phyloP scores from a whole-genome alignment of 2,888 invertebrate species.

The Volucella bombylans region DNA sequence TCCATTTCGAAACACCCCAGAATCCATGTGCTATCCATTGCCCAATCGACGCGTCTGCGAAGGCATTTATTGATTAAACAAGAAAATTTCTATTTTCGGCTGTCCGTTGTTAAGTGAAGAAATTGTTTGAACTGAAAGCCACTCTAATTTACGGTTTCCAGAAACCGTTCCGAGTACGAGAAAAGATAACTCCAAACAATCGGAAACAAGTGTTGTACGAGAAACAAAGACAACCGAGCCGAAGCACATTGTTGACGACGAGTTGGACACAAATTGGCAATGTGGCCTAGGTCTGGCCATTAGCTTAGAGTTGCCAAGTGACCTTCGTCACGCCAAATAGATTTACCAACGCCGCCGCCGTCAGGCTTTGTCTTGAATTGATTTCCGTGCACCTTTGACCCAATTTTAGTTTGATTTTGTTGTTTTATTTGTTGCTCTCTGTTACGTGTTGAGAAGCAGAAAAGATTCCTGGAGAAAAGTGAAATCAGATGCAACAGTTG shows the following conservation, averaged over 20 bases:
- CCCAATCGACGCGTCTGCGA: neutral
- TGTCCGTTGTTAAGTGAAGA: neutral
- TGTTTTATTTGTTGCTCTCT: neutral
- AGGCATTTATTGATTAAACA: conserved; percentile 57
- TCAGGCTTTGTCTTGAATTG: neutral
- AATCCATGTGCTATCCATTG: too few species aligned
- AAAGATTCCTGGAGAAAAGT: conserved; percentile 35
- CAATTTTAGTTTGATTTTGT: neutral
- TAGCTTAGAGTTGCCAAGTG: conserved; percentile 42
- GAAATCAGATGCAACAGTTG: conserved; percentile 55
- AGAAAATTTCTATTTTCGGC: conserved; percentile 48
- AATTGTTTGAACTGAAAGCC: neutral
- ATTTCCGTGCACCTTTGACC: neutral
- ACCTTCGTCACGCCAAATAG: neutral
- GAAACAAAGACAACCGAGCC: neutral
- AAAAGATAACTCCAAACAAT: neutral
- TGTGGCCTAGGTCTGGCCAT: conserved; percentile 47
- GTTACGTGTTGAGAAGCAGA: neutral
- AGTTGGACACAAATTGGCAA: conserved; percentile 6
- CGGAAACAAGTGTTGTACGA: neutral
- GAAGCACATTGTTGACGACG: neutral
- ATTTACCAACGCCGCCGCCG: too few species aligned
- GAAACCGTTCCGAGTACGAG: neutral
- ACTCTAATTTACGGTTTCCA: conserved; percentile 5
- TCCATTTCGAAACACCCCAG: too few species aligned